Base-by-base conservation (phyloP, 2,888 invertebrate genomes). In the Harpalus rufipes region DNA sequence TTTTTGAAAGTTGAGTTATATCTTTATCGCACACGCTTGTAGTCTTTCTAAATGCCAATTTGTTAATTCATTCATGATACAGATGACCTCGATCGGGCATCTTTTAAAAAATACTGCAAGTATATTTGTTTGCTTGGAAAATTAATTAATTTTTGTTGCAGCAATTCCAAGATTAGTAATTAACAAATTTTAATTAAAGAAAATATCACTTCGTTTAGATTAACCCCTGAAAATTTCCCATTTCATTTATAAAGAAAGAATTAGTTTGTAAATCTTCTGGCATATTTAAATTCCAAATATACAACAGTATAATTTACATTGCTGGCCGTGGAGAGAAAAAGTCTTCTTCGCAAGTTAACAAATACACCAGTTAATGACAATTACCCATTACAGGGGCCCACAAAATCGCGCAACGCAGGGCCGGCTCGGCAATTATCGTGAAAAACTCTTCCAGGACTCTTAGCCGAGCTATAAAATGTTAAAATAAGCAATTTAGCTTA, bases 381-480 rank as follows among this genome's bases (percentile, higher is more conserved):
- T 74, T 74, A 74, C 72, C 72, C 72, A 74, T 74, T 74, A 74
- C 14, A 14, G 18, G 72, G 72, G 72, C 72, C 72, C 72, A 16
- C 72, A 74, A 44, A 74, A 44, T 39, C 41, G 68, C 41, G 41
- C 10, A 14, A 32, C 68, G 16, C 72, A 74, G 72, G 44, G 18
- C 44, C 72, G 72, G 72, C 16, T 16, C 44, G 14, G 44, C 41
- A 74, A 74, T 74, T 74, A 74, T 74, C 72, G 18, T 44, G 72
- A 74, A 74, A 74, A 74, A 74, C 44, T 74, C 68, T 7, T 16
- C 16, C 58, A 41, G 21, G 79, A 86, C 88, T 88, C 88, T 89
- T 89, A 88, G 88, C 87, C 88, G 88, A 88, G 88, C 89, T 89
- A 89, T 89, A 89, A 89, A 89, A 89, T 89, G 89, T 89, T 89